phyloP scores from a whole-genome alignment of 2,797 vertebrate genomes.

The Cossypha niveicapilla region DNA sequence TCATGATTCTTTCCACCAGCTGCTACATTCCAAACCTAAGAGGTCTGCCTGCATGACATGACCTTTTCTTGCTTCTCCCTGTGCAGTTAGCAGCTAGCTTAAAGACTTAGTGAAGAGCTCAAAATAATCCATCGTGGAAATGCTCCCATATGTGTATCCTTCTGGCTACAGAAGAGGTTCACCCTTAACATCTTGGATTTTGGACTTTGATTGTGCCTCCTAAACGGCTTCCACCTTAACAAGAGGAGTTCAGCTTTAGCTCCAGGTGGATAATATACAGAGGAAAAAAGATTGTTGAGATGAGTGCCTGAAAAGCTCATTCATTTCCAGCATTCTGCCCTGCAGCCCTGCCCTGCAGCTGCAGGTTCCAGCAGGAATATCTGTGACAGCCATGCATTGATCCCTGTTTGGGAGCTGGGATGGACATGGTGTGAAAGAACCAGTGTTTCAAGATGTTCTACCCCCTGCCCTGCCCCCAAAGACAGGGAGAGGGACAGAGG shows the following conservation, averaged over 20 bases:
- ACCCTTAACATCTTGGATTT: constrained; percentile 8
- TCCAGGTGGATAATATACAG: not conserved
- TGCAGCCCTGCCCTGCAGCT: not conserved
- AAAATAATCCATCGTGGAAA: constrained; percentile 70
- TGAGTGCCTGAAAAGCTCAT: not conserved
- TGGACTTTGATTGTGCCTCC: not conserved
- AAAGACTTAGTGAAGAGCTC: constrained; percentile 76
- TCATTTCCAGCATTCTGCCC: not conserved
- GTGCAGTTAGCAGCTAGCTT: constrained; percentile 84
- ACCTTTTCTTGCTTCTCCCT: constrained; percentile 64
- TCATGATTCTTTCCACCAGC: constrained; percentile 74
- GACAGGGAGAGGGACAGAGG: not conserved
- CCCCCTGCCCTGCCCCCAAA: not conserved
- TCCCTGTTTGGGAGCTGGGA: not conserved
- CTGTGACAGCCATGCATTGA: not conserved
- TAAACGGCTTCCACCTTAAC: not conserved
- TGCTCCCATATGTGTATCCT: not conserved
- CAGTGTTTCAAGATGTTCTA: not conserved
- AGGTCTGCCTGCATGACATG: constrained; percentile 72
- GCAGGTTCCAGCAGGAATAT: not conserved
- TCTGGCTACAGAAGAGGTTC: not conserved
- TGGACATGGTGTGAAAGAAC: not conserved
- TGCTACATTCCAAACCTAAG: constrained; percentile 80
- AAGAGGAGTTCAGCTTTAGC: not conserved
- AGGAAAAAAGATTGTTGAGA: not conserved